Evolutionary conservation across 2,888 invertebrate genomes (phyloP).

Genomic region (Ectemnius cavifrons): DNA sequence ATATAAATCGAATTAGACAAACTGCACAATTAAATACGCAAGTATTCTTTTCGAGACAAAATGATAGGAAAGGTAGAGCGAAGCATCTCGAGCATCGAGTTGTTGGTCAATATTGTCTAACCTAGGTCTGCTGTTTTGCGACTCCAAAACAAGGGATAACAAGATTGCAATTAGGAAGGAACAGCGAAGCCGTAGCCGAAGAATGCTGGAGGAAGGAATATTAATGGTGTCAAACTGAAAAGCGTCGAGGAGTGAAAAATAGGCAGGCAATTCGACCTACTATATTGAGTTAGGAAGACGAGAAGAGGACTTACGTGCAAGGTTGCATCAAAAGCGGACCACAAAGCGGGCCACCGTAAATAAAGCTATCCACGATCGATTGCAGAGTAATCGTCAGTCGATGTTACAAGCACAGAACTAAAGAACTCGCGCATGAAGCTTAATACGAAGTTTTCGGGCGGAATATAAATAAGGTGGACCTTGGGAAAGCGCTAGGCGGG

Average conservation of each 20-base stretch:
- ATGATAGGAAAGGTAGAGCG: too few species aligned
- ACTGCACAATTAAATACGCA: background rate
- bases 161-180: too few species aligned
- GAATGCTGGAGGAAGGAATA: too few species aligned
- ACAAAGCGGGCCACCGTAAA: background rate
- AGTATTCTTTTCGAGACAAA: too few species aligned
- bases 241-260: too few species aligned
- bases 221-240: too few species aligned
- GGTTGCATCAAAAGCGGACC: background rate
- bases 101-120: background rate
- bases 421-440: conserved; percentile 17
- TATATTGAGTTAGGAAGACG: too few species aligned
- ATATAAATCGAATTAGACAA: background rate
- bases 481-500: conserved; percentile 47
- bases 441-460: conserved; percentile 22
- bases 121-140: background rate
- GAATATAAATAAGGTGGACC: conserved; percentile 43
- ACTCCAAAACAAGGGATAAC: too few species aligned
- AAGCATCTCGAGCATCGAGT: too few species aligned
- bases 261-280: too few species aligned
- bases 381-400: background rate
- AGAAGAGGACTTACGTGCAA: conserved; percentile 3
- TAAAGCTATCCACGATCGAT: background rate
- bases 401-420: conserved; percentile 8
- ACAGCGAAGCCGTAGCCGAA: too few species aligned